Evolutionary conservation across 2,113 vertebrate species (phyloP).

Genomic region (Poeciliopsis turrubarensis): DNA sequence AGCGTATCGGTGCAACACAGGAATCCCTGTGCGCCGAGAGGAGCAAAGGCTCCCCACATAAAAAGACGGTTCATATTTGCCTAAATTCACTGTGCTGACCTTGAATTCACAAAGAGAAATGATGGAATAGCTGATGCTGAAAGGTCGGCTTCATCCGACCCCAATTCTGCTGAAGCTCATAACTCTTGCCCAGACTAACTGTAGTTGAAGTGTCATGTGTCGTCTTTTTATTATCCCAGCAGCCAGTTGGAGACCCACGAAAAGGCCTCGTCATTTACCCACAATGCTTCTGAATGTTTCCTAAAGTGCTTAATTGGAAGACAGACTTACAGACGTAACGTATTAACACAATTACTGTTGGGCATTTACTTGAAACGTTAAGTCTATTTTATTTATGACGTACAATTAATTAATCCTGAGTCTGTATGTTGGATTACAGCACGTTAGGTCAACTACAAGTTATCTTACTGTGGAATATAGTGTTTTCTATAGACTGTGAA

Average conservation of each 20-base stretch:
- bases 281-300: not conserved
- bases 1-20: not conserved
- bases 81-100: constrained; percentile 32
- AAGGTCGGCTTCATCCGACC: constrained; percentile 16
- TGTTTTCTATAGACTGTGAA: constrained; percentile 9
- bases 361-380: too few species aligned
- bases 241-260: too few species aligned
- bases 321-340: too few species aligned
- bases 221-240: constrained; percentile 36
- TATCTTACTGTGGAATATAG: not conserved
- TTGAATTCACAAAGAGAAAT: constrained; percentile 28
- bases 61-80: constrained; percentile 27
- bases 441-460: not conserved
- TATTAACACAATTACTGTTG: too few species aligned
- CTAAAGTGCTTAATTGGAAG: too few species aligned
- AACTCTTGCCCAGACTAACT: constrained; percentile 45
- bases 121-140: constrained; percentile 25
- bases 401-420: too few species aligned
- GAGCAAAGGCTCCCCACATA: constrained; percentile 10
- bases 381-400: too few species aligned
- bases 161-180: constrained; percentile 22
- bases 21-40: constrained; percentile 1
- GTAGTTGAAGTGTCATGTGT: constrained; percentile 29
- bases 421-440: too few species aligned
- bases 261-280: too few species aligned